Base-by-base conservation (phyloP, 2,888 invertebrate species). In the Sinelater perroti region DNA sequence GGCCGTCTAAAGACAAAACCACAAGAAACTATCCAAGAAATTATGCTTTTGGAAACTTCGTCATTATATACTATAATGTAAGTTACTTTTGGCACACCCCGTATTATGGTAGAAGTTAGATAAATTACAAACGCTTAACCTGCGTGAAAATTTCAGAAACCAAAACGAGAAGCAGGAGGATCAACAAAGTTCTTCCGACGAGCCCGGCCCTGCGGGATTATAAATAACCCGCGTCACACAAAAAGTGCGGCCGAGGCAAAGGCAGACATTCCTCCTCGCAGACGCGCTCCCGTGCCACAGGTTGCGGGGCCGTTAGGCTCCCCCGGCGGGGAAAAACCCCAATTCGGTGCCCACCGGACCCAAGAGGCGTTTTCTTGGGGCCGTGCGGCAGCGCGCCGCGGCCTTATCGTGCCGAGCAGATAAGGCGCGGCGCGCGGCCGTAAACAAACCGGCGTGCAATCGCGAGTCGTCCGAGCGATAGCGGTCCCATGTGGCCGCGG, bases 381-480 rank as follows among this genome's bases (percentile, higher is more conserved):
- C n/a, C n/a, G n/a, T n/a, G n/a, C n/a, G n/a, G n/a, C n/a, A n/a
- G n/a, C n/a, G n/a, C n/a, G n/a, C n/a, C n/a, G n/a, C 51, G 26
- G 40, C 42, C 50, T 51, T 55, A 55, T 59, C 51, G 11, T 24
- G 45, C 45, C 55, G 46, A 59, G 60, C 59, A 57, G 54, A 56
- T 59, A 61, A 55, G 59, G 57, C 47, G 59, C 57, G 47, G 58
- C 63, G 63, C 62, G 53, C 62, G 62, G 63, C 56, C 67, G 72
- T 72, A 71, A 72, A 72, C 69, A 70, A 69, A 71, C 70, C 68
- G 62, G 64, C 67, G 65, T 69, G 69, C 66, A 69, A 70, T 70
- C 70, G 67, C 61, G 62, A 65, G 62, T 65, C 63, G 58, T 45
- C 55, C 60, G 26, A 53, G 46, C 45, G 46, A 49, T 56, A 56